Evolutionary conservation across 2,888 invertebrate genomes (phyloP).

Genomic region (Nesidiocoris tenuis): DNA sequence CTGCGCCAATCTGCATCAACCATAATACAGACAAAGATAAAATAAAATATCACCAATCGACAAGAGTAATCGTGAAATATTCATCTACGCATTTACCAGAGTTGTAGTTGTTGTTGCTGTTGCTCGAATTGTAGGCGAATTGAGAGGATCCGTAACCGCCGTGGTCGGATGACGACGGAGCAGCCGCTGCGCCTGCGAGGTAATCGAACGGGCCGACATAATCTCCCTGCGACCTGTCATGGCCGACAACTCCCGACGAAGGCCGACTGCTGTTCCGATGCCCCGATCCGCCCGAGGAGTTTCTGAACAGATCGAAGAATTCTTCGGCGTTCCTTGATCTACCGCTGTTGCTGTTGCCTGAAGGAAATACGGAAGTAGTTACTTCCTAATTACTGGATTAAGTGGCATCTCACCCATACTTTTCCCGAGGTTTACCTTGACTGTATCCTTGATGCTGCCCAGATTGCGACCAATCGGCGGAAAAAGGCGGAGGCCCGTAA

Average conservation of each 20-base stretch:
- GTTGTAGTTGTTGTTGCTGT: slow-evolving; percentile 18
- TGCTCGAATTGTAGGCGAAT: slow-evolving; percentile 25
- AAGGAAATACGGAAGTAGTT: too few species aligned
- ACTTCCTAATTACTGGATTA: too few species aligned
- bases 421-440: too few species aligned
- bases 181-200: not conserved
- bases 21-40: not conserved
- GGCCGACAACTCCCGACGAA: not conserved
- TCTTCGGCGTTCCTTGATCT: slow-evolving; percentile 30
- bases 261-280: not conserved
- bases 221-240: not conserved
- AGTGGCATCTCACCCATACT: too few species aligned
- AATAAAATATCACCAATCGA: too few species aligned
- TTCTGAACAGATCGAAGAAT: slow-evolving; percentile 33
- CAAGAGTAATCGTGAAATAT: not conserved
- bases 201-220: slow-evolving; percentile 29
- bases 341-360: slow-evolving; percentile 2
- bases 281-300: not conserved
- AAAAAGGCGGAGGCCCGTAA: slow-evolving; percentile 14
- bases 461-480: slow-evolving; percentile 26
- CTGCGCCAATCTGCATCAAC: slow-evolving; percentile 7
- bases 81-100: slow-evolving; percentile 1
- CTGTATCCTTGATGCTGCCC: too few species aligned
- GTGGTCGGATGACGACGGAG: slow-evolving; percentile 7
- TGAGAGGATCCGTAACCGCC: slow-evolving; percentile 15